These are phyloP conservation scores for Rhinolophus sinicus DNA, from an alignment of 2,113 vertebrate species.

Conservation along the genomic window DNA sequence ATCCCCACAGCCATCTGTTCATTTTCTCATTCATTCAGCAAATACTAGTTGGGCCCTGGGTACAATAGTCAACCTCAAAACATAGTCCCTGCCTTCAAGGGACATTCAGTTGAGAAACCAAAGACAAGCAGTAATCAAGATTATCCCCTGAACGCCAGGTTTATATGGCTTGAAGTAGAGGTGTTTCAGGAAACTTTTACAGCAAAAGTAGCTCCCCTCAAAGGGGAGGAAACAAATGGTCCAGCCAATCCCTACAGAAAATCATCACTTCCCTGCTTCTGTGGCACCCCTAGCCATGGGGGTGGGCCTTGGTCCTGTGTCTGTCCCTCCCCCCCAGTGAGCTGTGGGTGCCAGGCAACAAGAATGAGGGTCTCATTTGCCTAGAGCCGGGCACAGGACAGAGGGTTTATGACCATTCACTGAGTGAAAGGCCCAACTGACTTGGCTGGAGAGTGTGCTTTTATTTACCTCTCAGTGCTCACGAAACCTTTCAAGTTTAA, in stretches of 20 bases:
- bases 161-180: not conserved
- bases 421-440: not conserved
- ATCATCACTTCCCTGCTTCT: not conserved
- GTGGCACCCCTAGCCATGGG: not conserved
- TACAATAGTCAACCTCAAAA: not conserved
- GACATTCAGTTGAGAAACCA: not conserved
- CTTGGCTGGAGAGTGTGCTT: not conserved
- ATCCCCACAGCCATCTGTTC: no score
- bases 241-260: not conserved
- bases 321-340: no score
- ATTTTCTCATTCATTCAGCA: not conserved
- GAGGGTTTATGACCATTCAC: not conserved
- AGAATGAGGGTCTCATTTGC: fast-evolving
- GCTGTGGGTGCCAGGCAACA: not conserved
- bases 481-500: not conserved
- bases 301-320: not conserved
- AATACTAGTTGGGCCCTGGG: not conserved
- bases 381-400: not conserved
- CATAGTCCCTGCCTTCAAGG: not conserved
- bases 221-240: not conserved
- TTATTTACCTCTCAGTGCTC: fast-evolving
- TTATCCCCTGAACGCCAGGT: not conserved
- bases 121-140: not conserved
- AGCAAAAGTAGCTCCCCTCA: not conserved
- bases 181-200: not conserved